Evolutionary conservation across 2,888 invertebrate genomes (phyloP), one percentile per base, ranked within the genome.

Genomic region (Ectemnius lituratus): DNA sequence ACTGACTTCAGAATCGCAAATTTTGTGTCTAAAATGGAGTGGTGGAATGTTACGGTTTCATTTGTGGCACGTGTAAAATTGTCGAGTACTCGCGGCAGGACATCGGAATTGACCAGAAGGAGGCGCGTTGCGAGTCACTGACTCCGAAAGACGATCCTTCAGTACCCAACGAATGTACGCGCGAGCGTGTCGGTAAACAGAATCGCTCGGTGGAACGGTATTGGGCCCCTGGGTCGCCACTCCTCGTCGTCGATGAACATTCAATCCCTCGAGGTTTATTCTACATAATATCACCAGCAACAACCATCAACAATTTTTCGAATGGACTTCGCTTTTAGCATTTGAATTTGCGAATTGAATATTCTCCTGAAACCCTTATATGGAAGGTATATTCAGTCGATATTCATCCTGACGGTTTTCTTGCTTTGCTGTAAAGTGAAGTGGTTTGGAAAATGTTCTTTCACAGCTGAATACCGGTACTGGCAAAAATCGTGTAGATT

Each of bases 131-230:
- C 88, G 88, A 87, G 81, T 88, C 89, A 89, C 80, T 89, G 88
- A 87, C 80, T 89, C 79, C 85, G 79, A 83, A 84, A 87, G 89
- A 89, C 87, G 89, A 88, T 90, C 88, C 89, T 90, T 88, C 85
- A 76, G 67, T 64, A 72, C 62, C 23, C 87, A 88, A 80, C 86
- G 84, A 86, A 85, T 79, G 83, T 83, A 49, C 73, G 74, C 60
- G 37, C 73, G 85, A 84, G 85, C 86, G 86, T 90, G 89, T 90
- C 87, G 87, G 90, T 86, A 90, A 90, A 90, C 90, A 90, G 82
- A 90, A 85, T 84, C 89, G 85, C 75, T 85, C 86, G 86, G 83
- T 84, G 83, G 87, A 86, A 81, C 66, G 63, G 67, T 73, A 74
- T 72, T 71, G 71, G 60, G 63, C 74, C 70, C 49, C 74, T 47